These are phyloP conservation scores for Anorthoa munda DNA, from an alignment of 2,888 invertebrate genomes.

Conservation along the genomic window DNA sequence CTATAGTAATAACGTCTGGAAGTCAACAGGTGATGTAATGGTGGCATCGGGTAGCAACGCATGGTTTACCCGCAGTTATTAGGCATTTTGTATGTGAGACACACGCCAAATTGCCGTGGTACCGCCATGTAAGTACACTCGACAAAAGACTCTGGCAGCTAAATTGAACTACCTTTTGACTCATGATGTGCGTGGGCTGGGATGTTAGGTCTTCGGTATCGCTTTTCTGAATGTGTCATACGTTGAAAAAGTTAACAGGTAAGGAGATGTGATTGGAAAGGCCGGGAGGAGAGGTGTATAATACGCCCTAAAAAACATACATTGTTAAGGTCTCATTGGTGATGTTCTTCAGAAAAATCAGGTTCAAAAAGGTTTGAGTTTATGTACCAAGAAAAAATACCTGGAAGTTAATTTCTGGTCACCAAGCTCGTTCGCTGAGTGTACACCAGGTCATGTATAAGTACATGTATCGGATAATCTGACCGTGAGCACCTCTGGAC, in stretches of 20 bases:
- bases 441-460: constrained; percentile 36
- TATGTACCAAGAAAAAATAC: not conserved
- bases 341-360: too few relatives aligned
- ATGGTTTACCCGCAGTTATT: constrained; percentile 75
- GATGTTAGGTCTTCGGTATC: not conserved
- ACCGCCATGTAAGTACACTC: constrained; percentile 27
- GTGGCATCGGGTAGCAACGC: constrained; percentile 64
- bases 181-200: constrained; percentile 1
- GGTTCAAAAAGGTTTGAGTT: too few relatives aligned
- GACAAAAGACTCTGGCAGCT: constrained; percentile 7
- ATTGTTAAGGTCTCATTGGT: too few relatives aligned
- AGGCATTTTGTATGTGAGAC: constrained; percentile 85
- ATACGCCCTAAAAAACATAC: too few relatives aligned
- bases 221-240: not conserved
- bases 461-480: constrained; percentile 69
- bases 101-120: constrained; percentile 74
- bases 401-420: not conserved
- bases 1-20: constrained; percentile 63
- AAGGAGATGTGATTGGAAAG: too few relatives aligned
- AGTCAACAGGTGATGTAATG: constrained; percentile 77
- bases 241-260: not conserved
- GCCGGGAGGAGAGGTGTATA: too few relatives aligned
- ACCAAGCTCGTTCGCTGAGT: not conserved
- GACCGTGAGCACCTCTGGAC: constrained; percentile 66
- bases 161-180: not conserved